Evolutionary conservation across 2,113 vertebrate species (phyloP), one percentile per base, ranked within the genome.

Genomic region (Pedionomus torquatus): DNA sequence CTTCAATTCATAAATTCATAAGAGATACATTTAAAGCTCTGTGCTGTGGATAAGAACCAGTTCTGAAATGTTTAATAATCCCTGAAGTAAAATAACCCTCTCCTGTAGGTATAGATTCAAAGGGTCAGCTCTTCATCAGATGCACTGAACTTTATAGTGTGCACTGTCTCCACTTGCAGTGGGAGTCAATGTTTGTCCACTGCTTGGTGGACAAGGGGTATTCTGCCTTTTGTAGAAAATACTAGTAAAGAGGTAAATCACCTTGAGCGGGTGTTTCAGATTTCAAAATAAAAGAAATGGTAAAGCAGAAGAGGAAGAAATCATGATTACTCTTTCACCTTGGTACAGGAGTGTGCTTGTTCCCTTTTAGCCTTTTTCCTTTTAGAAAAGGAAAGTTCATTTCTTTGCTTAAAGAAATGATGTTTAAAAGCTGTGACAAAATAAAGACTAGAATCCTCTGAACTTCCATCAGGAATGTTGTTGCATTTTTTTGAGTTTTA

Each of bases 51-150:
- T 70, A 72, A 92, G 77, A 84, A 75, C 21, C 24, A 19, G 51
- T 76, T 91, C 77, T 41, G 78, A 96, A 89, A 79, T 70, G 30
- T 64, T 91, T 83, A 89, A 54, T 74, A 63, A 80, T 80, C 66
- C 70, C 77, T 71, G 64, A 85, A 60, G 85, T 71, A 64, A 93
- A 86, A 89, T 58, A 92, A 89, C 19, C 12, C 17, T 74, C 51
- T 94, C 46, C 68, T 83, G 37, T 25, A 71, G 16, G 46, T 57
- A 81, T 75, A 30, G 68, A 64, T 92, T 78, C 72, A 68, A 23
- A 90, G 69, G 51, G 43, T 55, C 68, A 90, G 83, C 43, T 93
- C 81, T 76, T 91, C 49, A 72, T 28, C 46, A 76, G 49, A 8
- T 20, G 66, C 16, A 91, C 12, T 88, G 82, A 87, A 79, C 44